Conservation (phyloP, 2,113 vertebrate genomes). For the Xiphophorus hellerii region DNA sequence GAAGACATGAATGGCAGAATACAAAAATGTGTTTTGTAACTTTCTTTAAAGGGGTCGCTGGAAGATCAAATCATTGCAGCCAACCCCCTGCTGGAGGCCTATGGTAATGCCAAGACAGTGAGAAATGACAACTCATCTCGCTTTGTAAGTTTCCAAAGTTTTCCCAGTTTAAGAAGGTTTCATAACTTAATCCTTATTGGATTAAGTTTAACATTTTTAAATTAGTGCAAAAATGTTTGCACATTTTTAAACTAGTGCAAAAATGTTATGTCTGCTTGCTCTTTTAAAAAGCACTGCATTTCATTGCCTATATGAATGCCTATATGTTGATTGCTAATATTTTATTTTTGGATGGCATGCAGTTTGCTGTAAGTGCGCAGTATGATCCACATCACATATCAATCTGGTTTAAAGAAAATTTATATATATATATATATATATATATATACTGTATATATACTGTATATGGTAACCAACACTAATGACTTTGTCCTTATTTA, state of each 20-base stretch:
- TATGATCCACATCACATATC: not conserved
- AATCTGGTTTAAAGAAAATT: not conserved
- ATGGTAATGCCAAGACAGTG: slow-evolving; percentile 89
- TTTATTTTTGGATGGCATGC: not conserved
- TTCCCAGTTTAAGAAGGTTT: not conserved
- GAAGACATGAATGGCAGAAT: not conserved
- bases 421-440: too few species aligned
- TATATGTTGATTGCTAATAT: not conserved
- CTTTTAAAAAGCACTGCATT: not conserved
- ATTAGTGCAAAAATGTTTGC: too few species aligned
- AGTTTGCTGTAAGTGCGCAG: not conserved
- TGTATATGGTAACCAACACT: not conserved
- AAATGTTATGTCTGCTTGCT: not conserved
- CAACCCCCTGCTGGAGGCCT: slow-evolving; percentile 84
- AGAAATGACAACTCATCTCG: slow-evolving; percentile 90
- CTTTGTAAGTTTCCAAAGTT: slow-evolving; percentile 79
- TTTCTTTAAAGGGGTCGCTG: slow-evolving; percentile 83
- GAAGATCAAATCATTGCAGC: slow-evolving; percentile 86
- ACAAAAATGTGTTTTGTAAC: not conserved
- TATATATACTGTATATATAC: too few species aligned
- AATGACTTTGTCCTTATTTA: not conserved
- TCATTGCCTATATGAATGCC: not conserved
- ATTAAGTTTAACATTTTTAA: too few species aligned
- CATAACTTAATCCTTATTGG: too few species aligned
- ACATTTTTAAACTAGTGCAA: too few species aligned